These are phyloP conservation scores for Odontocerum albicorne DNA, from an alignment of 2,888 invertebrate species.

Conservation along the genomic window DNA sequence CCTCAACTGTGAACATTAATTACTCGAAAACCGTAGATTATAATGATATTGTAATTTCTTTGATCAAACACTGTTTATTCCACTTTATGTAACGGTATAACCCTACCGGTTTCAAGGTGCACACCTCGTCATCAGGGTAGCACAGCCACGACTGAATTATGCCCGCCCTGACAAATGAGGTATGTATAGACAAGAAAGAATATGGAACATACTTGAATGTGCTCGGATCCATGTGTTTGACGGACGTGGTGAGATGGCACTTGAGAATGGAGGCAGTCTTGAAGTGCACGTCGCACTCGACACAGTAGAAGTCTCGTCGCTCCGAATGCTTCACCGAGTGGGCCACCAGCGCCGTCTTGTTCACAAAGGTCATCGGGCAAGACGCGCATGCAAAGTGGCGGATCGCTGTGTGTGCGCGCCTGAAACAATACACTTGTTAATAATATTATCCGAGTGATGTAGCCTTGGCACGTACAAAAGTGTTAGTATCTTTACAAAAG, in stretches of 20 bases:
- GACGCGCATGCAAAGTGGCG: constrained; percentile 12
- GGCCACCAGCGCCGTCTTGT: constrained; percentile 19
- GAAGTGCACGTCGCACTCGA: constrained; percentile 19
- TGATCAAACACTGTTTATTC: too few relatives aligned
- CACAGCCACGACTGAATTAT: background rate
- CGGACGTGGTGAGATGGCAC: constrained; percentile 11
- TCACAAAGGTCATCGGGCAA: constrained; percentile 20
- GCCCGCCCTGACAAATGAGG: too few relatives aligned
- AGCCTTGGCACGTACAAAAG: background rate
- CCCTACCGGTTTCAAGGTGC: background rate
- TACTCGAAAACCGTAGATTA: too few relatives aligned
- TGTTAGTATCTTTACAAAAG: background rate
- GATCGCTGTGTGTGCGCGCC: constrained; percentile 17
- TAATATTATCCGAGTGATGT: background rate
- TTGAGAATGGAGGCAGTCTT: constrained; percentile 15
- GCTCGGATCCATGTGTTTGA: constrained; percentile 8
- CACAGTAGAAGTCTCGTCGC: constrained; percentile 18
- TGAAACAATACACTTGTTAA: background rate
- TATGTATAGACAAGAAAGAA: background rate
- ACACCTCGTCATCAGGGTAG: background rate
- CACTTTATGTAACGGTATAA: too few relatives aligned
- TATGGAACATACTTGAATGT: constrained; percentile 14
- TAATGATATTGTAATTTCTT: too few relatives aligned
- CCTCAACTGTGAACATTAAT: too few relatives aligned
- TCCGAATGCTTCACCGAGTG: constrained; percentile 23